Evolutionary conservation across 2,797 vertebrate genomes (phyloP).

Genomic region (Paramormyrops hopkinsi): DNA sequence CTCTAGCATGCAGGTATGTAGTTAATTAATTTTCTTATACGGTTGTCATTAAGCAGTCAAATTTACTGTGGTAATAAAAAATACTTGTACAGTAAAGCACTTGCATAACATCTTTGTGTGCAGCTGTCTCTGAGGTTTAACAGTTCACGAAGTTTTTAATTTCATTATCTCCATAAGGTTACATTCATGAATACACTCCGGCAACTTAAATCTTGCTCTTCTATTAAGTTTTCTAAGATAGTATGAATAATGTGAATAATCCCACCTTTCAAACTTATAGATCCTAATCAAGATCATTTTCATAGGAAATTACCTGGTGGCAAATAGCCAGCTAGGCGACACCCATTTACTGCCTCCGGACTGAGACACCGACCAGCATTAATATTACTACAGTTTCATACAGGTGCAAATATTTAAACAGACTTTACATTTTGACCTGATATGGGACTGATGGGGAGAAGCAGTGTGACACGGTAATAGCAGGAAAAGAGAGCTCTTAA

Average conservation of each 20-base stretch:
- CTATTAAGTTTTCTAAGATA: background rate
- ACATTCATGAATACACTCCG: background rate
- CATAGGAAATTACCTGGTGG: background rate
- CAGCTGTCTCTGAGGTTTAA: background rate
- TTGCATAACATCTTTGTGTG: background rate
- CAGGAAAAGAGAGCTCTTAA: background rate
- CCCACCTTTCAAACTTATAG: background rate
- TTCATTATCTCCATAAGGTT: background rate
- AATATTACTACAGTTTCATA: background rate
- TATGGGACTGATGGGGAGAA: background rate
- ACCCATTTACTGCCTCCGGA: background rate
- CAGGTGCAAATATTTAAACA: background rate
- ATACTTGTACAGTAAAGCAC: background rate
- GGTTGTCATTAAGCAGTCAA: background rate
- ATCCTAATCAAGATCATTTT: slow-evolving; percentile 3
- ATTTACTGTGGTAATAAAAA: background rate
- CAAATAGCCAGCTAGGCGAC: background rate
- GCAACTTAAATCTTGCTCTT: background rate
- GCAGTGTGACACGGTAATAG: background rate
- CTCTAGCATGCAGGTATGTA: background rate
- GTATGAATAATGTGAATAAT: background rate
- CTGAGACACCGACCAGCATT: background rate
- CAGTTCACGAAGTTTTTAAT: background rate
- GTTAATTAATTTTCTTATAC: background rate
- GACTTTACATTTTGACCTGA: background rate